These are phyloP conservation scores for Dynastes hyllus DNA, from an alignment of 2,888 invertebrate species.

Conservation along the genomic window DNA sequence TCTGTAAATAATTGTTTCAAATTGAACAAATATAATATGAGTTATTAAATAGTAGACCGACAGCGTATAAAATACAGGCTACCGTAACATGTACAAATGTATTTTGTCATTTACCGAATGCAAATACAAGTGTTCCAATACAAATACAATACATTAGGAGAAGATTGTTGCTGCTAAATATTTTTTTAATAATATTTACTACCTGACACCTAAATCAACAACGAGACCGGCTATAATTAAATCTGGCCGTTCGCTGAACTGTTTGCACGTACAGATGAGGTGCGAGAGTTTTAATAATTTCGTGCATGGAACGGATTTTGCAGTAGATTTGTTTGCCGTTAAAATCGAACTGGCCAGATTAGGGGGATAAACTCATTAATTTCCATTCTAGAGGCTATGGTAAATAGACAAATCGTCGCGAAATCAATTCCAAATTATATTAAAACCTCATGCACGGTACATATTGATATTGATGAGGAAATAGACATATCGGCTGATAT, in stretches of 20 bases:
- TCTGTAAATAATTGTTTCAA: constrained; percentile 71
- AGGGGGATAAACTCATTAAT: constrained; percentile 51
- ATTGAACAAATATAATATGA: constrained; percentile 66
- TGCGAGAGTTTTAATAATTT: constrained; percentile 49
- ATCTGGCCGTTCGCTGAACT: constrained; percentile 57
- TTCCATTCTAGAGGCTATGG: constrained; percentile 21
- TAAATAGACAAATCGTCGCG: constrained; percentile 25
- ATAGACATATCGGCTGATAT: background rate
- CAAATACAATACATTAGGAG: constrained; percentile 43
- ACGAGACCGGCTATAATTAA: constrained; percentile 65
- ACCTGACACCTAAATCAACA: constrained; percentile 67
- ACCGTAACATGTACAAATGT: constrained; percentile 9
- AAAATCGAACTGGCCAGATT: constrained; percentile 41
- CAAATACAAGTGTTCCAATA: constrained; percentile 52
- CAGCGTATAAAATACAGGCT: constrained; percentile 13
- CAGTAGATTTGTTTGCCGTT: constrained; percentile 50
- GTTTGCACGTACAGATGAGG: constrained; percentile 37
- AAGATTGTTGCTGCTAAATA: constrained; percentile 49
- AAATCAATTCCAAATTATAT: constrained; percentile 25
- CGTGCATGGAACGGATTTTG: constrained; percentile 39
- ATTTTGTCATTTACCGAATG: constrained; percentile 32
- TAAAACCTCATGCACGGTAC: background rate
- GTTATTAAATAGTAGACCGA: constrained; percentile 49
- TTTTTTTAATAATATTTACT: constrained; percentile 48
- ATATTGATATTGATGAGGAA: background rate